phyloP scores from a whole-genome alignment of 2,888 invertebrate genomes.

The Panzeria rudis region DNA sequence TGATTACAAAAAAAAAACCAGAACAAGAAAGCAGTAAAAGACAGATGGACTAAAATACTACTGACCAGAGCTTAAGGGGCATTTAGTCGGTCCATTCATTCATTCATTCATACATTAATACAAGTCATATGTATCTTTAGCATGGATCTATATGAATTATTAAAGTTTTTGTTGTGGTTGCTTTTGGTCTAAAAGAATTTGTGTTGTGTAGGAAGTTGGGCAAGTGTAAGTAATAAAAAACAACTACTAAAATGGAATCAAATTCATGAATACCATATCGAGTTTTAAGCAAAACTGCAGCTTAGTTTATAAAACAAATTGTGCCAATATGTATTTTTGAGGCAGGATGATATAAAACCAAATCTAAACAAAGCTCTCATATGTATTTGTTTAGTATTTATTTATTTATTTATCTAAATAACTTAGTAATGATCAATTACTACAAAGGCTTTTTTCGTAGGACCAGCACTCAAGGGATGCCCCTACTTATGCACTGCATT shows the following conservation, averaged over 20 bases:
- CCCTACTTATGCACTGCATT: too few species aligned
- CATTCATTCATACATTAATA: slow-evolving; percentile 4
- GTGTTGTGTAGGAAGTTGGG: slow-evolving; percentile 63
- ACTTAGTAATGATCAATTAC: too few species aligned
- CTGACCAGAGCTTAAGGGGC: slow-evolving; percentile 2
- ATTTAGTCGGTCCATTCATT: not conserved
- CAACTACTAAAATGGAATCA: slow-evolving; percentile 15
- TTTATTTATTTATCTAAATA: too few species aligned
- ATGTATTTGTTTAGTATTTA: too few species aligned
- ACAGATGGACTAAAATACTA: slow-evolving; percentile 12
- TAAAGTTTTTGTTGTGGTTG: slow-evolving; percentile 11
- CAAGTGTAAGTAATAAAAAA: slow-evolving; percentile 48
- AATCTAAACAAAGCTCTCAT: not conserved
- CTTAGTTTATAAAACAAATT: not conserved
- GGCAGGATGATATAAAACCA: not conserved
- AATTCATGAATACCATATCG: not conserved
- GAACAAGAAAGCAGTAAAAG: slow-evolving; percentile 28
- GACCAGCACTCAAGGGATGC: too few species aligned
- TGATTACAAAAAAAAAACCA: slow-evolving; percentile 41
- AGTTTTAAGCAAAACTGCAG: not conserved
- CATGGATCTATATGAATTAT: slow-evolving; percentile 43
- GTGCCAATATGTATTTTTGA: not conserved
- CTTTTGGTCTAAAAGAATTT: slow-evolving; percentile 57
- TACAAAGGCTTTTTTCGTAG: too few species aligned
- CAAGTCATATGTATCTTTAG: slow-evolving; percentile 3